phyloP scores from a whole-genome alignment of 2,113 vertebrate species.

The Cacatua alba region DNA sequence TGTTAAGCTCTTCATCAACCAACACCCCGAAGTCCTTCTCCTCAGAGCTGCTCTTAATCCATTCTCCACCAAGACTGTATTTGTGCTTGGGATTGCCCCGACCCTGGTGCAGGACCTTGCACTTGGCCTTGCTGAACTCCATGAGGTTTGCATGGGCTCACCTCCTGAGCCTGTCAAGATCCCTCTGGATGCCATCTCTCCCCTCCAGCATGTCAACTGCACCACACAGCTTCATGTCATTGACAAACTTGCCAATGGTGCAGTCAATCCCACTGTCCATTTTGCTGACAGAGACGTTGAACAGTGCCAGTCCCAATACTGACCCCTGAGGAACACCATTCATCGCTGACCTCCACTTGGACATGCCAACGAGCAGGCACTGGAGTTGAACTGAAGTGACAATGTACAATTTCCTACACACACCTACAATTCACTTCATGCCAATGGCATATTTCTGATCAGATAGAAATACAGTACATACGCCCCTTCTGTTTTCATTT shows the following conservation, averaged over 20 bases:
- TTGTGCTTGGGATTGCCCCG: background rate
- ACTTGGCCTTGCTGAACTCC: background rate
- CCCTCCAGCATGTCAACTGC: background rate
- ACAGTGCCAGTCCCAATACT: background rate
- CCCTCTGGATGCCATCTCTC: background rate
- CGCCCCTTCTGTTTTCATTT: background rate
- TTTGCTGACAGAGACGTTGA: background rate
- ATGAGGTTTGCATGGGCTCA: background rate
- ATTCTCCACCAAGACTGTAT: background rate
- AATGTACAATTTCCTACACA: background rate
- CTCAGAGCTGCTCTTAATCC: background rate
- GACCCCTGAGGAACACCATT: background rate
- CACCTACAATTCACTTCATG: background rate
- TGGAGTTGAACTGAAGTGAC: background rate
- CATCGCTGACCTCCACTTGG: background rate
- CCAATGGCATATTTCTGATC: background rate
- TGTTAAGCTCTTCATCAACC: background rate
- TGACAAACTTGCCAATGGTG: background rate
- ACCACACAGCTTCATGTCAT: background rate
- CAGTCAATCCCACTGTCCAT: background rate
- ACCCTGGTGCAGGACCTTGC: background rate
- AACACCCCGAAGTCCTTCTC: background rate
- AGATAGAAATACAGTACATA: background rate
- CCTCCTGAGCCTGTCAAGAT: background rate
- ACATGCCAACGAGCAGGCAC: background rate